Conservation (phyloP, 2,888 invertebrate species). For the Tipula helvola region DNA sequence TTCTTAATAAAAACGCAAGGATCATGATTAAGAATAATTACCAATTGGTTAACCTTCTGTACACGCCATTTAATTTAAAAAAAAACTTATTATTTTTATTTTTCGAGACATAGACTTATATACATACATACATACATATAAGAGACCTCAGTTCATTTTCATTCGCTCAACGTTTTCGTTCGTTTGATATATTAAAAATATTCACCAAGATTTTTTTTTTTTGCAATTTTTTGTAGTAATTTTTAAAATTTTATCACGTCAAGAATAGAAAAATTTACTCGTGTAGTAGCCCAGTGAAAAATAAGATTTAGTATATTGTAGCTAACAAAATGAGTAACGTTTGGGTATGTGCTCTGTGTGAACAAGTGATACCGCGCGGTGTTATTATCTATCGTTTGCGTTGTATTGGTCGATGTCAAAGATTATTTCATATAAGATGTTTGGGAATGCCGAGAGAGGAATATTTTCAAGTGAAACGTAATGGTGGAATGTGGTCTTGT, state of each 20-base stretch:
- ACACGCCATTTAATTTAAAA: background rate
- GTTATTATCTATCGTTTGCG: background rate
- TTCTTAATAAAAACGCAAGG: background rate
- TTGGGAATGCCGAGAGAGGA: background rate
- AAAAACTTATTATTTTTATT: background rate
- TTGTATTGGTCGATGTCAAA: background rate
- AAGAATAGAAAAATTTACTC: background rate
- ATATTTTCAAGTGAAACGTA: background rate
- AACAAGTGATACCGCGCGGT: background rate
- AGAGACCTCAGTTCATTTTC: background rate
- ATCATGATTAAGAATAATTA: background rate
- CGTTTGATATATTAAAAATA: background rate
- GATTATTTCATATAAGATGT: slow-evolving; percentile 4
- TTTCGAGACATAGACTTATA: background rate
- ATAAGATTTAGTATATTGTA: background rate
- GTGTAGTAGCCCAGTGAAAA: background rate
- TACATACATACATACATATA: background rate
- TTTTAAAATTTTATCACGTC: background rate
- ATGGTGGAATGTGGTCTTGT: background rate
- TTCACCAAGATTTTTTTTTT: background rate
- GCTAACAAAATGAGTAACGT: background rate
- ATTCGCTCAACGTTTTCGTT: background rate
- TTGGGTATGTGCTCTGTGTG: background rate
- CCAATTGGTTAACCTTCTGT: background rate
- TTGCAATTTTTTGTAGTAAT: background rate